Conservation (phyloP, 2,888 invertebrate genomes). For the Tetranychus truncatus region DNA sequence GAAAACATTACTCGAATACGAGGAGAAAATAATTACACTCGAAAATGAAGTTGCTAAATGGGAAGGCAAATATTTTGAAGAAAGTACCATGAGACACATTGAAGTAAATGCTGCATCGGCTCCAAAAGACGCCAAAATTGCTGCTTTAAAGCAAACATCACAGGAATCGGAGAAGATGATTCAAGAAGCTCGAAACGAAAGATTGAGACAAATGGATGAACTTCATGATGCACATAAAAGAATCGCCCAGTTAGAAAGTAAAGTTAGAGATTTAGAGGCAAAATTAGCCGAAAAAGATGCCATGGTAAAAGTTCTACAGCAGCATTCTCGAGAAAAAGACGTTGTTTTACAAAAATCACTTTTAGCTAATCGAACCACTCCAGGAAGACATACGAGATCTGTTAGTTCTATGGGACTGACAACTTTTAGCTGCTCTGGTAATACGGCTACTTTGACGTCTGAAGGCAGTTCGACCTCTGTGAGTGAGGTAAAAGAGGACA, state of each 20-base stretch:
- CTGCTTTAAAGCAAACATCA: slow-evolving; percentile 56
- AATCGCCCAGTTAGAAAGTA: slow-evolving; percentile 61
- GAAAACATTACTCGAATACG: slow-evolving; percentile 46
- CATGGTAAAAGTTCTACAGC: slow-evolving; percentile 66
- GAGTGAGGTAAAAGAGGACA: slow-evolving; percentile 4
- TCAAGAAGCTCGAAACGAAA: slow-evolving; percentile 65
- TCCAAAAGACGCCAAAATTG: slow-evolving; percentile 64
- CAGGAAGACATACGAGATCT: slow-evolving; percentile 26
- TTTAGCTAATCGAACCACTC: slow-evolving; percentile 29
- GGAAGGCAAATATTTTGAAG: slow-evolving; percentile 67
- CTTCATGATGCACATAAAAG: slow-evolving; percentile 65
- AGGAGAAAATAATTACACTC: slow-evolving; percentile 50
- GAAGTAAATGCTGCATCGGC: slow-evolving; percentile 61
- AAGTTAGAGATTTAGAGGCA: slow-evolving; percentile 62
- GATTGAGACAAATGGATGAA: slow-evolving; percentile 72
- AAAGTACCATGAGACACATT: slow-evolving; percentile 56
- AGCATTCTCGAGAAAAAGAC: slow-evolving; percentile 32
- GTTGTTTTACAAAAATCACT: slow-evolving; percentile 28
- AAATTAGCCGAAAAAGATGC: slow-evolving; percentile 73
- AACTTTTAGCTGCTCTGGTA: slow-evolving; percentile 2
- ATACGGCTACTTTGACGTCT: not conserved
- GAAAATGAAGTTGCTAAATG: slow-evolving; percentile 65
- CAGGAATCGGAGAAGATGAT: slow-evolving; percentile 62
- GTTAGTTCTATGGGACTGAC: slow-evolving; percentile 27
- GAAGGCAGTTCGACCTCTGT: not conserved